Conservation (phyloP, 2,797 vertebrate genomes). For the Bovichtus variegatus region DNA sequence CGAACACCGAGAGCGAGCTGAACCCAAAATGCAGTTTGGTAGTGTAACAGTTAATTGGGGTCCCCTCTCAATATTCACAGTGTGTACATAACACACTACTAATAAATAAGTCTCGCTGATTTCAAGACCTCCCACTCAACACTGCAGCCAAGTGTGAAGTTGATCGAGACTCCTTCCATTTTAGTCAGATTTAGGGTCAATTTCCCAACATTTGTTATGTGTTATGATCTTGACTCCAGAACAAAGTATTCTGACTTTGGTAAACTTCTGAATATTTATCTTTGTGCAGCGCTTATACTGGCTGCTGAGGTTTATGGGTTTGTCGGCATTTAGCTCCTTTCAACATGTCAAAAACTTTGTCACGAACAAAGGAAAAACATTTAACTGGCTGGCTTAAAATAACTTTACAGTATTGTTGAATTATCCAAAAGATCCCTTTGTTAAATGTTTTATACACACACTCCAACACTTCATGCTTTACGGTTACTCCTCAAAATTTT, state of each 20-base stretch:
- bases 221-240: not conserved
- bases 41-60: too few relatives aligned
- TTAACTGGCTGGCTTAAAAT: conserved; percentile 1
- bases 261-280: conserved; percentile 1
- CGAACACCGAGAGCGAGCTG: too few relatives aligned
- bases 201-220: not conserved
- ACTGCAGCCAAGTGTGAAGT: too few relatives aligned
- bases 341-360: not conserved
- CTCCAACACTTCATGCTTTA: not conserved
- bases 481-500: conserved; percentile 1
- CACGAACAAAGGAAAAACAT: conserved; percentile 9
- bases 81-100: too few relatives aligned
- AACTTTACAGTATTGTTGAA: conserved; percentile 21
- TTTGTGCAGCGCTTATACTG: not conserved
- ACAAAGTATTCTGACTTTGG: not conserved
- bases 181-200: not conserved
- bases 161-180: too few relatives aligned
- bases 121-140: too few relatives aligned
- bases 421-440: conserved; percentile 8
- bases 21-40: too few relatives aligned
- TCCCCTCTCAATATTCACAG: too few relatives aligned
- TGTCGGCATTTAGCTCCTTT: not conserved
- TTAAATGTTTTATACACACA: conserved; percentile 25
- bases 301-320: not conserved
- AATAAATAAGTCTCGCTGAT: too few relatives aligned